These are phyloP conservation scores for Odontomyia ornata DNA, from an alignment of 2,888 invertebrate genomes.

Conservation along the genomic window DNA sequence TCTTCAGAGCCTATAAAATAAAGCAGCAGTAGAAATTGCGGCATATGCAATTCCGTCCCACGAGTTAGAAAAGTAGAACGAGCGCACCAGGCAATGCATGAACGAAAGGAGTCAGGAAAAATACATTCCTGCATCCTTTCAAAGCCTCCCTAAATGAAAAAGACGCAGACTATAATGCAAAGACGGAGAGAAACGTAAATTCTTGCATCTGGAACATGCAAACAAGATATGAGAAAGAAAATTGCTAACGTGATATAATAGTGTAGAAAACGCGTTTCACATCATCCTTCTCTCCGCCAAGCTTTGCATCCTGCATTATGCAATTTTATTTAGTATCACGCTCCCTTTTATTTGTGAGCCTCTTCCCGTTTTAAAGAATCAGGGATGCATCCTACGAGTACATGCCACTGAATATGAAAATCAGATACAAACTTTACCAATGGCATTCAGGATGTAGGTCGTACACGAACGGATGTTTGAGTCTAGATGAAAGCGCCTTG, in stretches of 20 bases:
- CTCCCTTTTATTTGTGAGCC: neutral
- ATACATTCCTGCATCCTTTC: neutral
- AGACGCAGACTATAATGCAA: neutral
- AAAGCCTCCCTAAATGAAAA: neutral
- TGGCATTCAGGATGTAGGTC: neutral
- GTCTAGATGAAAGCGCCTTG: neutral
- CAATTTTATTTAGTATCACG: neutral
- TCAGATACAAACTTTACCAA: constrained; percentile 10
- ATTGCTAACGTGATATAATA: constrained; percentile 7
- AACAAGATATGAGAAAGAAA: neutral
- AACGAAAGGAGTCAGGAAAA: neutral
- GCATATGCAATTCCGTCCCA: neutral
- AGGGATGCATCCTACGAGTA: neutral
- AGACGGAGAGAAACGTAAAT: neutral
- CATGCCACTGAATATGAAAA: neutral
- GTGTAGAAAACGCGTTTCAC: neutral
- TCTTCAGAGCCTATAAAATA: neutral
- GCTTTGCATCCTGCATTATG: neutral
- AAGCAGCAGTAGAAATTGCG: neutral
- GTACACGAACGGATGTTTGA: constrained; percentile 3
- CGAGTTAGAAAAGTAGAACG: neutral
- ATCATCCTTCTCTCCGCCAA: neutral
- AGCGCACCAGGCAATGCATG: too few relatives aligned
- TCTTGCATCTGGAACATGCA: neutral
- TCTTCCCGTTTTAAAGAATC: neutral